Evolutionary conservation across 2,888 invertebrate species (phyloP).

Genomic region (Eupithecia vulgata): DNA sequence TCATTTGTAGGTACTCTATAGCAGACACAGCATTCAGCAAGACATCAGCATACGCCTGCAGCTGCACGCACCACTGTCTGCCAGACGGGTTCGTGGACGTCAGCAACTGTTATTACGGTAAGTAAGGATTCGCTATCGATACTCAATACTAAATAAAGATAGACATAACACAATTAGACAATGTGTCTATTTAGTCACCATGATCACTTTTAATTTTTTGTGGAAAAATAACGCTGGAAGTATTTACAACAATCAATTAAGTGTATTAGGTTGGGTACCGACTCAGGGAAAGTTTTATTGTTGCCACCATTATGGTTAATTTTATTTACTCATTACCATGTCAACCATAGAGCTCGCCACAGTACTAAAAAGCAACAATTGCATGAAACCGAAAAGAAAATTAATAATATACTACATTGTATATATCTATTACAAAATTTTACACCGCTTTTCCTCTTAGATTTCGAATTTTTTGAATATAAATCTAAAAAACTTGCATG

Average conservation of each 20-base stretch:
- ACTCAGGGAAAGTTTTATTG: neutral
- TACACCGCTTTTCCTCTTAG: neutral
- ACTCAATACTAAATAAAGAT: neutral
- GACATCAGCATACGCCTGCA: constrained; percentile 84
- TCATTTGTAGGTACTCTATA: constrained; percentile 58
- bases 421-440: neutral
- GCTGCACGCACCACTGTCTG: constrained; percentile 82
- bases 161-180: neutral
- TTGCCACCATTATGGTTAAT: neutral
- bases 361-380: neutral
- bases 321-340: neutral
- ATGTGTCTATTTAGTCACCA: neutral
- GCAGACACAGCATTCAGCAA: constrained; percentile 64
- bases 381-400: neutral
- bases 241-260: neutral
- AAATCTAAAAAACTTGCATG: constrained; percentile 10
- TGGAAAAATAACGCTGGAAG: neutral
- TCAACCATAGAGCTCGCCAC: constrained; percentile 4
- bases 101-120: constrained; percentile 90
- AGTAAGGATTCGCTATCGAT: constrained; percentile 40
- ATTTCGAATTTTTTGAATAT: neutral
- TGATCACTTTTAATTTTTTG: neutral
- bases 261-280: neutral
- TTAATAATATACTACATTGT: neutral
- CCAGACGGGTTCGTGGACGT: constrained; percentile 88